phyloP scores from a whole-genome alignment of 2,888 invertebrate species.

The Prenolepis imparis region DNA sequence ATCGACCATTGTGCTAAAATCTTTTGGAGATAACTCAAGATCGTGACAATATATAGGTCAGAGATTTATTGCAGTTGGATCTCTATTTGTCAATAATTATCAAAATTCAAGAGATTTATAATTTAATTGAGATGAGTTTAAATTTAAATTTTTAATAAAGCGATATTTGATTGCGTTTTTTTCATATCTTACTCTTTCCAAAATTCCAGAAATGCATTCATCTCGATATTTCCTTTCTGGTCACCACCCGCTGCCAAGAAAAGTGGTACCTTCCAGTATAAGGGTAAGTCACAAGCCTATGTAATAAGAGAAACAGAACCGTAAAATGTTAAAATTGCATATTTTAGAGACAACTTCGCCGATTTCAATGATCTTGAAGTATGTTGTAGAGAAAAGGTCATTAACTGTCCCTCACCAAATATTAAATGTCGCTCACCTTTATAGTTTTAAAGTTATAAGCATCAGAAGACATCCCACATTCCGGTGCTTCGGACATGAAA shows the following conservation, averaged over 20 bases:
- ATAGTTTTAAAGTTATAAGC: not conserved
- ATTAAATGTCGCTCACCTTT: not conserved
- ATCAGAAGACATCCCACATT: not conserved
- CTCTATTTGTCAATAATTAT: no score
- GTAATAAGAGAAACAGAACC: slow-evolving; percentile 21
- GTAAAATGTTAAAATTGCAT: not conserved
- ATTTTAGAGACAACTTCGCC: not conserved
- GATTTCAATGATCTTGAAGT: not conserved
- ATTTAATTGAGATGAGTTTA: not conserved
- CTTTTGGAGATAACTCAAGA: no score
- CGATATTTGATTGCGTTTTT: not conserved
- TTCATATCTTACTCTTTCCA: slow-evolving; percentile 94
- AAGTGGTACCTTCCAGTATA: slow-evolving; percentile 99
- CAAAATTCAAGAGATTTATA: not conserved
- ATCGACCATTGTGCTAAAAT: no score
- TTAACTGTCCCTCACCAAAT: not conserved
- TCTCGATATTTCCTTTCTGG: slow-evolving; percentile 91
- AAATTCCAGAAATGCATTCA: slow-evolving; percentile 94
- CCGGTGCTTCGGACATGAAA: not conserved
- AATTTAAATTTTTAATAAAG: slow-evolving; percentile 7
- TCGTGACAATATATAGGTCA: no score
- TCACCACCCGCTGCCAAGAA: slow-evolving; percentile 95
- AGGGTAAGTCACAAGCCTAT: slow-evolving; percentile 95
- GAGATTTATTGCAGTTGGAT: no score
- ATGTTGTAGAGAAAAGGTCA: not conserved